A percentile compares a stretch with the other conserved stretches of the same genome.
Evolutionary conservation across 2,113 vertebrate species (phyloP).

Genomic region (Plecturocebus donacophilus): DNA sequence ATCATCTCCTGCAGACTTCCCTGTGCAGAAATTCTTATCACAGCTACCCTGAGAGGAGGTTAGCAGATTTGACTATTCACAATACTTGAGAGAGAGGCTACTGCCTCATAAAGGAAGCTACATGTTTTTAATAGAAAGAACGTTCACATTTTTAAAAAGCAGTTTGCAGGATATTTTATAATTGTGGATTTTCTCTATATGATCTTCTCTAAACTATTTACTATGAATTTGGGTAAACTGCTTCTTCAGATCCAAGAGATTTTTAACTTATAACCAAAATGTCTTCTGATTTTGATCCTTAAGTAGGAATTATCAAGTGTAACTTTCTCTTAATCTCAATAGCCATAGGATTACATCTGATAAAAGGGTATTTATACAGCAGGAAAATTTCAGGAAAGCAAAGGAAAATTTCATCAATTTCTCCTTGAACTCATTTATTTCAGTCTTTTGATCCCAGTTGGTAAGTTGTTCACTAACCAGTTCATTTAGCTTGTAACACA

Average conservation of each 20-base stretch:
- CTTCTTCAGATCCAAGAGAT: background rate
- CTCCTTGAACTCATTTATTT: background rate
- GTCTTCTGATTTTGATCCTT: background rate
- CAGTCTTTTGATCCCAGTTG: background rate
- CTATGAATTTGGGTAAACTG: slow-evolving; percentile 14
- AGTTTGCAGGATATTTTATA: background rate
- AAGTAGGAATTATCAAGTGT: background rate
- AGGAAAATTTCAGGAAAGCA: background rate
- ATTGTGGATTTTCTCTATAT: background rate
- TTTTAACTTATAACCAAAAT: slow-evolving; percentile 15
- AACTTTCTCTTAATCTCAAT: background rate
- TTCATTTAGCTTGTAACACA: background rate
- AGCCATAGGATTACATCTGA: background rate
- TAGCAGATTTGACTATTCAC: background rate
- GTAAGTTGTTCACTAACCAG: background rate
- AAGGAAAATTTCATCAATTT: background rate
- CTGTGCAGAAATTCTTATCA: background rate
- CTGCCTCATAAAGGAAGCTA: background rate
- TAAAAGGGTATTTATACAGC: background rate
- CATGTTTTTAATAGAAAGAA: background rate
- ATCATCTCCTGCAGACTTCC: background rate
- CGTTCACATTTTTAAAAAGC: slow-evolving; percentile 44
- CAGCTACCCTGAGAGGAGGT: background rate
- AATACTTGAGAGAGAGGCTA: background rate
- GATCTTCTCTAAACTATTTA: background rate